These are phyloP conservation scores for Semaprochilodus insignis DNA, from an alignment of 2,797 vertebrate species.

Conservation along the genomic window DNA sequence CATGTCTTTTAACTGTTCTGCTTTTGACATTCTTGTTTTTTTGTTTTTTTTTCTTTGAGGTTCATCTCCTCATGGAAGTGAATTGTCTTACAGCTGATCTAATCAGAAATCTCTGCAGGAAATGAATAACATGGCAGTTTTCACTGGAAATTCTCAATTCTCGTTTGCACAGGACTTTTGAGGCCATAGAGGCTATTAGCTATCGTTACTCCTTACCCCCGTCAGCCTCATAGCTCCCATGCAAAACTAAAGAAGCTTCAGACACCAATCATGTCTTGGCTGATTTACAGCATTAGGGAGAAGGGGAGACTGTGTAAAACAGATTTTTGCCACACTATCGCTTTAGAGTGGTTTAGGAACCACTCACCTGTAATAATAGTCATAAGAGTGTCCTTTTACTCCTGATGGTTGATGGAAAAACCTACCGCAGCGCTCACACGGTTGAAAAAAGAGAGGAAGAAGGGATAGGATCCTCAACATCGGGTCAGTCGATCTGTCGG, in stretches of 20 bases:
- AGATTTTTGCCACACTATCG: constrained; percentile 7
- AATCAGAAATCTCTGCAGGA: no score
- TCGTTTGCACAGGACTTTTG: not conserved
- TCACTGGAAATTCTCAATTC: no score
- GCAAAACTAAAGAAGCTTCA: not conserved
- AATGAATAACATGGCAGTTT: no score
- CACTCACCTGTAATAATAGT: constrained; percentile 54
- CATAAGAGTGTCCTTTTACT: constrained; percentile 48
- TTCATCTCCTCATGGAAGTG: no score
- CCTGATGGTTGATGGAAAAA: not conserved
- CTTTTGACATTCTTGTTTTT: no score
- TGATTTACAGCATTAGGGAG: not conserved
- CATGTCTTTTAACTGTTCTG: no score
- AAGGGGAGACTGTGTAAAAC: not conserved
- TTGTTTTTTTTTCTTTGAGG: no score
- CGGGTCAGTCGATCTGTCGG: constrained; percentile 47
- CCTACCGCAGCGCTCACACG: constrained; percentile 53
- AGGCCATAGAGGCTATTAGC: not conserved
- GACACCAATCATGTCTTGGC: not conserved
- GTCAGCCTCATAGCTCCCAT: not conserved
- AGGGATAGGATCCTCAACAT: constrained; percentile 48
- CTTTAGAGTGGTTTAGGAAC: constrained; percentile 67
- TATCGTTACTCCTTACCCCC: not conserved
- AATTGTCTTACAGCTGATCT: no score
- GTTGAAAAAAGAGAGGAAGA: constrained; percentile 11